phyloP scores from a whole-genome alignment of 2,888 invertebrate species.

The Pyrgus malvae region DNA sequence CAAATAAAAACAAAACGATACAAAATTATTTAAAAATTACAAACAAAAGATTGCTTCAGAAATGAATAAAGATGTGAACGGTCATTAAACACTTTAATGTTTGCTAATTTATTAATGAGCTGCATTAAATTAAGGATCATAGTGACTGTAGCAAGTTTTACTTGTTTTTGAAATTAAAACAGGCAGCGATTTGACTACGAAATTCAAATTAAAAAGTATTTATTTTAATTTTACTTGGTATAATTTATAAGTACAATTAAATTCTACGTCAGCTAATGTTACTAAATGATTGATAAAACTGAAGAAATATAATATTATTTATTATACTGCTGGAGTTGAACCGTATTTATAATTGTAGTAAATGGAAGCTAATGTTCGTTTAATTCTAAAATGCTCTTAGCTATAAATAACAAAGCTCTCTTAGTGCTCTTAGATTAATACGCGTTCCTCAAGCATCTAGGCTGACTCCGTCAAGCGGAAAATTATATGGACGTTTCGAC shows the following conservation, averaged over 20 bases:
- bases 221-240: too few species aligned
- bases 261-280: too few species aligned
- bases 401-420: constrained; percentile 17
- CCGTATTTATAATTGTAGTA: too few species aligned
- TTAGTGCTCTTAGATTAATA: constrained; percentile 4
- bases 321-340: too few species aligned
- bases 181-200: not conserved
- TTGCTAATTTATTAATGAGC: constrained; percentile 16
- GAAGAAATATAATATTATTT: too few species aligned
- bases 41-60: constrained; percentile 8
- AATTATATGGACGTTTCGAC: constrained; percentile 55
- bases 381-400: constrained; percentile 7
- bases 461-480: constrained; percentile 45
- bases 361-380: too few species aligned
- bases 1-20: not conserved
- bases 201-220: not conserved
- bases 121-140: constrained; percentile 15
- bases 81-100: constrained; percentile 10
- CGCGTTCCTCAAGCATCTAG: constrained; percentile 35
- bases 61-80: constrained; percentile 8
- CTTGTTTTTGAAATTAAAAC: constrained; percentile 4
- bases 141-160: constrained; percentile 10
- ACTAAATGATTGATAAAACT: too few species aligned
- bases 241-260: too few species aligned
- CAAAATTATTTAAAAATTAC: not conserved